These are phyloP conservation scores for Eciton burchellii DNA, from an alignment of 1,140 invertebrate species.

Conservation along the genomic window DNA sequence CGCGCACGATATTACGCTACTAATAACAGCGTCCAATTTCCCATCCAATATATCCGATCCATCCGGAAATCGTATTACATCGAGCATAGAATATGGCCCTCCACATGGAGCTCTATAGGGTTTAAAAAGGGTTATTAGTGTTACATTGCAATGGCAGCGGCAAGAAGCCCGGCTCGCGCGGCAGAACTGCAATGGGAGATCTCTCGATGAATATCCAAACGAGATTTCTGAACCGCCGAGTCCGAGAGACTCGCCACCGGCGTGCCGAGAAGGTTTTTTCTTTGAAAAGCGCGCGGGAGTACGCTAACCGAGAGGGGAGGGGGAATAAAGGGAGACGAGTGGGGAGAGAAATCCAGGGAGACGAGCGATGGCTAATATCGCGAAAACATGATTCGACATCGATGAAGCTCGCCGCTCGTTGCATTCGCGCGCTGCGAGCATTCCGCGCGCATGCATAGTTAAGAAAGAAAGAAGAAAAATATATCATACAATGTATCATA, in stretches of 20 bases:
- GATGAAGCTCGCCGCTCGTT: background rate
- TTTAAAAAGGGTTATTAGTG: slow-evolving; percentile 39
- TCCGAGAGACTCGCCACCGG: too few relatives aligned
- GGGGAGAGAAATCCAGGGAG: background rate
- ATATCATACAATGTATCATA: background rate
- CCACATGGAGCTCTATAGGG: slow-evolving; percentile 7
- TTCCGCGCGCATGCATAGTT: background rate
- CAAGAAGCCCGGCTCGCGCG: background rate
- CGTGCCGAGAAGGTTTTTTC: slow-evolving; percentile 49
- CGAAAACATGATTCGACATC: slow-evolving; percentile 41
- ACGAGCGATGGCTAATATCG: slow-evolving; percentile 19
- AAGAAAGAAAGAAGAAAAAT: background rate
- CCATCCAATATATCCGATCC: slow-evolving; percentile 12
- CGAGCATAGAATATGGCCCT: background rate
- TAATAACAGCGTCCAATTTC: slow-evolving; percentile 5
- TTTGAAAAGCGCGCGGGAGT: background rate
- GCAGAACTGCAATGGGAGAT: slow-evolving; percentile 22
- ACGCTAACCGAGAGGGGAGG: background rate
- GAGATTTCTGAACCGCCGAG: too few relatives aligned
- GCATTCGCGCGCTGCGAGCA: background rate
- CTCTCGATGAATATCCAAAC: slow-evolving; percentile 45
- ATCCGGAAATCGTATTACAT: slow-evolving; percentile 34
- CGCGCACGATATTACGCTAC: background rate
- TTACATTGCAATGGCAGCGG: slow-evolving; percentile 5
- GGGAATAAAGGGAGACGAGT: slow-evolving; percentile 12